phyloP scores from a whole-genome alignment of 2,888 invertebrate species.

The Drosophila longiperda region DNA sequence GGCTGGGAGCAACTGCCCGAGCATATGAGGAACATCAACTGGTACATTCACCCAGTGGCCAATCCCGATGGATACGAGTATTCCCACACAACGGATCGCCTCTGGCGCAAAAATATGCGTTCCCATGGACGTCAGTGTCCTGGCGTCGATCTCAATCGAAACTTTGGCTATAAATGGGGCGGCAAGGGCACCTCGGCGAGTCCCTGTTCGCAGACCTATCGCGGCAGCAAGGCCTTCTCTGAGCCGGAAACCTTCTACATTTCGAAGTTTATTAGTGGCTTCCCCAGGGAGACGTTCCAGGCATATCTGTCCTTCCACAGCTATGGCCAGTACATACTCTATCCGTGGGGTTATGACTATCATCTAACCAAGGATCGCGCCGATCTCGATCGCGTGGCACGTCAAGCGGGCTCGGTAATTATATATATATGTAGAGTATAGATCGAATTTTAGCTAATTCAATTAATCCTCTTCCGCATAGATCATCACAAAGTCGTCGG shows the following conservation, averaged over 20 bases:
- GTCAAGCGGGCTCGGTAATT: slow-evolving; percentile 88
- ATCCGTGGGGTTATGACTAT: slow-evolving; percentile 94
- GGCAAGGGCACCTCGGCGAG: slow-evolving; percentile 93
- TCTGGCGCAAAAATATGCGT: slow-evolving; percentile 92
- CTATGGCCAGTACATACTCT: slow-evolving; percentile 93
- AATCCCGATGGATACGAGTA: slow-evolving; percentile 96
- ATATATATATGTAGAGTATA: not conserved
- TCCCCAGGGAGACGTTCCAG: slow-evolving; percentile 87
- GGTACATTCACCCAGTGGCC: slow-evolving; percentile 91
- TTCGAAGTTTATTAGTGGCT: slow-evolving; percentile 86
- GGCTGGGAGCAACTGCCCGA: slow-evolving; percentile 88
- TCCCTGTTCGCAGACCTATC: slow-evolving; percentile 93
- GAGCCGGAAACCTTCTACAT: slow-evolving; percentile 93
- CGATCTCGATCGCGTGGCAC: slow-evolving; percentile 90
- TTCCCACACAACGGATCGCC: slow-evolving; percentile 91
- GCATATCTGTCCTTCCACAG: slow-evolving; percentile 93
- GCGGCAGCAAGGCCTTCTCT: slow-evolving; percentile 92
- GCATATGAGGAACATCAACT: slow-evolving; percentile 92
- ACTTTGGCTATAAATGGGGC: slow-evolving; percentile 95
- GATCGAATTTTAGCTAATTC: not conserved
- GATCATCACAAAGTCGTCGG: slow-evolving; percentile 81
- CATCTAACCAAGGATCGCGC: slow-evolving; percentile 89
- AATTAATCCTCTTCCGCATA: slow-evolving; percentile 15
- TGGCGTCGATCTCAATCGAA: slow-evolving; percentile 94
- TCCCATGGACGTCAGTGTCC: slow-evolving; percentile 87